Evolutionary conservation across 1,140 invertebrate species (phyloP), one percentile per base, ranked within the genome.

Genomic region (Macrosteles quadrilineatus): DNA sequence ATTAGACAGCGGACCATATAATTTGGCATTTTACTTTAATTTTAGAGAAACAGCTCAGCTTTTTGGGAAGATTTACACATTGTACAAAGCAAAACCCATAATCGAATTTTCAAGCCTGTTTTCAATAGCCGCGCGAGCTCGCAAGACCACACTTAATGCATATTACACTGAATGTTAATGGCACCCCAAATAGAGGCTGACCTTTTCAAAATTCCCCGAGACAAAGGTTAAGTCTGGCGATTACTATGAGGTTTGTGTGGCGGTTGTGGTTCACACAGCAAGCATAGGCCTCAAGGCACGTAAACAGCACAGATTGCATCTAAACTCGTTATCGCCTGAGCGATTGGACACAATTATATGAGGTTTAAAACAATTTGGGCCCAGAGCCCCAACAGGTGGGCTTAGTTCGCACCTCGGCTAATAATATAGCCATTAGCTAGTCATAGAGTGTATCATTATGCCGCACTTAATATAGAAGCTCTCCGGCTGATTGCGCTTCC

Each of bases 321-420:
- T 50, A 9, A 43, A 19, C 47, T 50, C 17, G 47, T 50, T 50
- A 50, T 50, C 47, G 47, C n/a, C 36, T 23, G 17, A 23, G 17
- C 3, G 6, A 50, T 50, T 50, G 21, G 17, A 19, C 47, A 6
- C 47, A 23, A 50, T 50, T 50, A 50, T 50, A 50, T 9, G 4
- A 50, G 21, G 47, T 50, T 50, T 50, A 50, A 50, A 50, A 50
- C 47, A 50, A 50, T 50, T 50, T 50, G n/a, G n/a, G n/a, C n/a
- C n/a, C n/a, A n/a, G n/a, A n/a, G n/a, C n/a, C 47, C 32, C 6
- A 23, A 50, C 47, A 50, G 47, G 47, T 50, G 47, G 47, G 47
- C 47, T 4, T 4, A 4, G 47, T 50, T 50, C 47, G 47, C 47
- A 50, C 47, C 47, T n/a, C 47, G 47, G n/a, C 36, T 50, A 50